Base-by-base conservation (phyloP, 2,797 vertebrate species). In the Sebastes umbrosus region DNA sequence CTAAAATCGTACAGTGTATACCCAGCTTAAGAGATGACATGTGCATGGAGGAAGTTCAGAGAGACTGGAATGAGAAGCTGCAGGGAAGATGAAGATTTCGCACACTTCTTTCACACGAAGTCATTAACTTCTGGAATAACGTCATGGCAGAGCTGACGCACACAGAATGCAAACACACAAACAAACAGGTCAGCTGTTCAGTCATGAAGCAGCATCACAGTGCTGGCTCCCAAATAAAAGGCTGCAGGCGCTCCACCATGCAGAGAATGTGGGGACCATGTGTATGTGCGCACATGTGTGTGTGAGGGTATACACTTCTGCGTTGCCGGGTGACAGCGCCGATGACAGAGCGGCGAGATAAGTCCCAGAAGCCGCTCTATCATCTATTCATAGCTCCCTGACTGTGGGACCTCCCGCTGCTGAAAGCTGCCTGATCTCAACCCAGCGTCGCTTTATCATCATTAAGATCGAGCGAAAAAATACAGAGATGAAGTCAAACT, bases 351-450 rank as follows among this genome's bases (percentile, higher is more conserved):
- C 67, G 75, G 84, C 86, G 83, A 88, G 88, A 92, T 91, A 71
- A 92, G 88, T 90, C 84, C 84, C 68, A 83, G 76, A 82, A 87
- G 75, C 71, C 3, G 62, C 82, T 84, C 87, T 59, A 78, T 90
- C 86, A 87, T 89, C 86, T 93, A 92, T 91, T 94, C 93, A 93
- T 92, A 91, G 88, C 75, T 89, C 62, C 39, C 57, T 78, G 80
- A 71, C 73, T 77, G 82, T 39, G 62, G 78, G 70, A 88, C 85
- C 86, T 88, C 87, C 84, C 83, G 85, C 86, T 87, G 88, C 81
- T 90, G 91, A 90, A 89, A 88, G 88, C 80, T 74, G 87, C 73
- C 78, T 86, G 84, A 85, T 82, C 78, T 83, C 32, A 80, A 66
- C 81, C 54, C 73, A 83, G 79, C 69, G 31, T 83, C 82, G 78